Conservation (phyloP, 2,797 vertebrate genomes). For the Kryptolebias ocellatus region DNA sequence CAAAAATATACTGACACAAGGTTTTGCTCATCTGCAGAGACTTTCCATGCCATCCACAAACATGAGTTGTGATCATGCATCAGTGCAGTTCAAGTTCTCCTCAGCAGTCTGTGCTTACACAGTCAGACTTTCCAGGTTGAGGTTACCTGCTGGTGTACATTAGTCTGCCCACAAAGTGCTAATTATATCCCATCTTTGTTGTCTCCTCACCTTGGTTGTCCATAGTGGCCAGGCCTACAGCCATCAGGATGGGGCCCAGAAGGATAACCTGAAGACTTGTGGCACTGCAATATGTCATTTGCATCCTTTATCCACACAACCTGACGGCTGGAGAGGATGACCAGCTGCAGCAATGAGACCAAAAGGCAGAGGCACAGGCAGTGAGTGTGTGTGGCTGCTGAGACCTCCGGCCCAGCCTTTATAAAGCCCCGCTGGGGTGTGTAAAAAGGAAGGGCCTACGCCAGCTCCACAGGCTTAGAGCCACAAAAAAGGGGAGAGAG, state of each 20-base stretch:
- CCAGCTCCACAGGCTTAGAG: slow-evolving; percentile 81
- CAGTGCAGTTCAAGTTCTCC: slow-evolving; percentile 16
- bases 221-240: slow-evolving; percentile 40
- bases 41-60: slow-evolving; percentile 36
- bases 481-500: slow-evolving; percentile 67
- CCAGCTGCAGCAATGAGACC: slow-evolving; percentile 40
- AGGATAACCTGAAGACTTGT: slow-evolving; percentile 63
- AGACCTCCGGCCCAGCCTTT: slow-evolving; percentile 80
- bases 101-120: slow-evolving; percentile 26
- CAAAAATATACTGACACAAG: slow-evolving; percentile 51
- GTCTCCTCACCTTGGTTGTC: slow-evolving; percentile 77
- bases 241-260: slow-evolving; percentile 66
- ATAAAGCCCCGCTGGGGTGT: slow-evolving; percentile 81
- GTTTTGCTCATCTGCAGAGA: slow-evolving; percentile 41
- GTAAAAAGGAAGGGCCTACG: slow-evolving; percentile 74
- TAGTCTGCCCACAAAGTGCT: slow-evolving; percentile 49
- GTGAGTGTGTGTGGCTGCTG: slow-evolving; percentile 64
- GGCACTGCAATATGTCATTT: slow-evolving; percentile 42
- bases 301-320: slow-evolving; percentile 72
- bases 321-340: slow-evolving; percentile 55
- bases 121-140: slow-evolving; percentile 35
- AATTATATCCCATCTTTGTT: slow-evolving; percentile 51
- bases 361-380: slow-evolving; percentile 44
- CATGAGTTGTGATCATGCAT: slow-evolving; percentile 16
- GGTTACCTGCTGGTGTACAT: slow-evolving; percentile 58